phyloP scores from a whole-genome alignment of 2,888 invertebrate species.

The Agonopterix alstromeriana region DNA sequence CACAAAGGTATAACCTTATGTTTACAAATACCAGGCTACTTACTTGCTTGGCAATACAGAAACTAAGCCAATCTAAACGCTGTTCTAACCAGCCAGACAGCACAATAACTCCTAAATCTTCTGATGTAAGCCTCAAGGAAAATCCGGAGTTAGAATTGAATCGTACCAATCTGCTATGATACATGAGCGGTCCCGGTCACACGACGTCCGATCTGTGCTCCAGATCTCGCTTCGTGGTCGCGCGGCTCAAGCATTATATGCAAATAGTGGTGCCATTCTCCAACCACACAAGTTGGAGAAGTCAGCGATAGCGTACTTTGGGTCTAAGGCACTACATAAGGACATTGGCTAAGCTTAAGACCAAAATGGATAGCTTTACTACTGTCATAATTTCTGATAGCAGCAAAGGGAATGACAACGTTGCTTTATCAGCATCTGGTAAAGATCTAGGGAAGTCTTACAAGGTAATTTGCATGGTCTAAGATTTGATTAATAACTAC shows the following conservation, averaged over 20 bases:
- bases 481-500: no score
- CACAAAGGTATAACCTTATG: not conserved
- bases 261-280: constrained; percentile 49
- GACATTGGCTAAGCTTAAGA: constrained; percentile 6
- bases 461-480: no score
- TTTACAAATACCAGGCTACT: not conserved
- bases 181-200: constrained; percentile 35
- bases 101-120: not conserved
- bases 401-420: no score
- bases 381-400: constrained; percentile 4
- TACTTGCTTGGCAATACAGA: not conserved
- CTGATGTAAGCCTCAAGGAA: constrained; percentile 2
- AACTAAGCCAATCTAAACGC: not conserved
- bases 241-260: constrained; percentile 60
- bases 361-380: constrained; percentile 7
- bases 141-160: constrained; percentile 33
- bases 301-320: constrained; percentile 32
- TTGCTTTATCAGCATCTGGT: no score
- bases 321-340: not conserved
- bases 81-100: no score
- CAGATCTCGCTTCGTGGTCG: constrained; percentile 60
- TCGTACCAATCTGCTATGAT: constrained; percentile 36
- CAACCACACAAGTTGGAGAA: constrained; percentile 37
- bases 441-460: no score
- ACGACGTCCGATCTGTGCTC: constrained; percentile 56